Evolutionary conservation across 1,140 invertebrate species (phyloP).

Genomic region (Dufourea novaeangliae): DNA sequence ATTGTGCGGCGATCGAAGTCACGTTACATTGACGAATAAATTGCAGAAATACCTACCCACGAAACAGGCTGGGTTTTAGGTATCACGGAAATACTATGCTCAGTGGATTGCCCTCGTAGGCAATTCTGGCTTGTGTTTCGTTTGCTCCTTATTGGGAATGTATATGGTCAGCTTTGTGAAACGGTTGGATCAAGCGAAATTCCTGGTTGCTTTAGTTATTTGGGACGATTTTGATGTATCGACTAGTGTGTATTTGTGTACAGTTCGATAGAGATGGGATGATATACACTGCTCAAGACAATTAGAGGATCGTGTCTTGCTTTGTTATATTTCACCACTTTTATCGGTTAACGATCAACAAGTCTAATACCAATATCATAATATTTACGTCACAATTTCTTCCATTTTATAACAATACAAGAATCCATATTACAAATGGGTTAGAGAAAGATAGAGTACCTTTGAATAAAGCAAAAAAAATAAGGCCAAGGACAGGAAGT

Average conservation of each 20-base stretch:
- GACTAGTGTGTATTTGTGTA: too few relatives aligned
- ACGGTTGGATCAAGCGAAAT: background rate
- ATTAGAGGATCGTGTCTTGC: too few relatives aligned
- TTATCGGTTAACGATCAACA: too few relatives aligned
- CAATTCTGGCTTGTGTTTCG: too few relatives aligned
- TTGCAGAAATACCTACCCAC: constrained; percentile 17
- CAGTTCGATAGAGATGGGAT: too few relatives aligned
- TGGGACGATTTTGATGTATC: background rate
- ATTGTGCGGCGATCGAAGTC: constrained; percentile 48
- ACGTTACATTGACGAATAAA: constrained; percentile 52
- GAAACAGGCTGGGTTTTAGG: background rate
- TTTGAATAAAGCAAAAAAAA: background rate
- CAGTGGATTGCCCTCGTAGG: background rate
- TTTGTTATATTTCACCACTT: too few relatives aligned
- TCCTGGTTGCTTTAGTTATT: background rate
- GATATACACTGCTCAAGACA: too few relatives aligned
- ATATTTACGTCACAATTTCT: too few relatives aligned
- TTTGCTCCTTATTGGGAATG: background rate
- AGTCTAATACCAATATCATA: too few relatives aligned
- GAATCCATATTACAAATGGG: too few relatives aligned
- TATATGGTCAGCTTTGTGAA: background rate
- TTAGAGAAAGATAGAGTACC: background rate
- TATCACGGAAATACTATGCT: background rate
- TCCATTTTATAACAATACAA: too few relatives aligned
- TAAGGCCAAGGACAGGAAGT: background rate